Conservation (phyloP, 2,113 vertebrate species). For the Sporophila hypoxantha region DNA sequence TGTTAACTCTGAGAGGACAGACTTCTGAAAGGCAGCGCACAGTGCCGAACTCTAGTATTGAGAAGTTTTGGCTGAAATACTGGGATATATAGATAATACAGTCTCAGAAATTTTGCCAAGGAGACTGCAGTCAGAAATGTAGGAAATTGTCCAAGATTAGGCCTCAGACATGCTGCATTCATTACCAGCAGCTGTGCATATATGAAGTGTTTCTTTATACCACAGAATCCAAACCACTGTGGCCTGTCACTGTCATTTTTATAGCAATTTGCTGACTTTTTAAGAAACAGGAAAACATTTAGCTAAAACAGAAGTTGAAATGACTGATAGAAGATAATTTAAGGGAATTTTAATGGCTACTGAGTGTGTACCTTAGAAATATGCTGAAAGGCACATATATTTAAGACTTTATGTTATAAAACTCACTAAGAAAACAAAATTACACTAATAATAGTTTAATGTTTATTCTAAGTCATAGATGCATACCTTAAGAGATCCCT, state of each 20-base stretch:
- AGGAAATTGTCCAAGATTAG: slow-evolving; percentile 64
- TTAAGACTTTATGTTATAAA: neutral
- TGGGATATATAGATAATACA: slow-evolving; percentile 49
- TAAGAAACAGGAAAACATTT: slow-evolving; percentile 48
- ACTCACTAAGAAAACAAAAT: neutral
- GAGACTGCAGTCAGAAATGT: slow-evolving; percentile 60
- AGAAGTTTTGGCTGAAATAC: slow-evolving; percentile 56
- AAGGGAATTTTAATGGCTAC: slow-evolving; percentile 28
- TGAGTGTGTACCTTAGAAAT: neutral
- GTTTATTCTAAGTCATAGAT: neutral
- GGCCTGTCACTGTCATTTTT: slow-evolving; percentile 43
- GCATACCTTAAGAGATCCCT: neutral
- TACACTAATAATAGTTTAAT: neutral
- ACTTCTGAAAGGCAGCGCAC: slow-evolving; percentile 2
- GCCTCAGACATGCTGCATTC: slow-evolving; percentile 64
- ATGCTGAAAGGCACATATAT: neutral
- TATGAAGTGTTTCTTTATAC: slow-evolving; percentile 52
- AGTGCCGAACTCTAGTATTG: slow-evolving; percentile 52
- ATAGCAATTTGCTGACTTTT: slow-evolving; percentile 58
- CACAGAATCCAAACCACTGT: slow-evolving; percentile 42
- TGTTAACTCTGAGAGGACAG: slow-evolving; percentile 31
- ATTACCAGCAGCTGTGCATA: slow-evolving; percentile 66
- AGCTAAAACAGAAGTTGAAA: slow-evolving; percentile 31
- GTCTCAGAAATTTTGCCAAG: slow-evolving; percentile 63
- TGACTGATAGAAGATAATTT: slow-evolving; percentile 43